phyloP scores from a whole-genome alignment of 2,797 vertebrate species.

The Myotis planiceps region DNA sequence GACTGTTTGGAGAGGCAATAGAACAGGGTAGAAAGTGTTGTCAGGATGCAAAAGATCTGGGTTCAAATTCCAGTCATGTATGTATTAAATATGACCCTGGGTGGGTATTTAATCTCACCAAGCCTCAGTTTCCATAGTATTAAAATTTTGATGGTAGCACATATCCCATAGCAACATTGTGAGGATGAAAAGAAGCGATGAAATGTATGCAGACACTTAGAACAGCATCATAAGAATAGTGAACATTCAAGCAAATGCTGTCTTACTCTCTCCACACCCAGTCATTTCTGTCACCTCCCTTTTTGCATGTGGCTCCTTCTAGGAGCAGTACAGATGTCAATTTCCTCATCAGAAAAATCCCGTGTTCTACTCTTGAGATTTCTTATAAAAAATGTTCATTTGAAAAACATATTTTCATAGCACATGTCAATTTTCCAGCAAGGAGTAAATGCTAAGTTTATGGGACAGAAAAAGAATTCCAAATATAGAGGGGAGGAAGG shows the following conservation, averaged over 20 bases:
- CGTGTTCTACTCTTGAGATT: constrained; percentile 8
- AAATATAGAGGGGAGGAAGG: constrained; percentile 58
- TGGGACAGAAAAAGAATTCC: constrained; percentile 72
- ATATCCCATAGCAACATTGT: neutral
- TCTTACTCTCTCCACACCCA: neutral
- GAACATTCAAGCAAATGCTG: accelerated
- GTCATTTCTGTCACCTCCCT: too few relatives aligned
- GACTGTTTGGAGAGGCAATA: neutral
- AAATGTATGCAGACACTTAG: accelerated
- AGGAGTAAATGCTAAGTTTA: constrained; percentile 75
- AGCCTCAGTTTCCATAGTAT: neutral
- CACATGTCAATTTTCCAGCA: constrained; percentile 57
- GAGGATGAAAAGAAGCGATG: neutral
- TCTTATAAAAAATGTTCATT: constrained; percentile 76
- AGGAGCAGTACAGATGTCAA: neutral
- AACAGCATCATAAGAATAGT: neutral
- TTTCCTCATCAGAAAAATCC: neutral
- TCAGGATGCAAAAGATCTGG: neutral
- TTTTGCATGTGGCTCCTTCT: neutral
- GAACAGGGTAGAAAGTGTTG: neutral
- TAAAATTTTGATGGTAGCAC: neutral
- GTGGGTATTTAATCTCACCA: neutral
- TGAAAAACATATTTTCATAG: constrained; percentile 72
- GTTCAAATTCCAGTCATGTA: neutral
- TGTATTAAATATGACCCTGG: neutral